Percentiles rank a stretch among this genome's conserved stretches.
Conservation (phyloP, 2,797 vertebrate species). For the Lophotriccus pileatus region DNA sequence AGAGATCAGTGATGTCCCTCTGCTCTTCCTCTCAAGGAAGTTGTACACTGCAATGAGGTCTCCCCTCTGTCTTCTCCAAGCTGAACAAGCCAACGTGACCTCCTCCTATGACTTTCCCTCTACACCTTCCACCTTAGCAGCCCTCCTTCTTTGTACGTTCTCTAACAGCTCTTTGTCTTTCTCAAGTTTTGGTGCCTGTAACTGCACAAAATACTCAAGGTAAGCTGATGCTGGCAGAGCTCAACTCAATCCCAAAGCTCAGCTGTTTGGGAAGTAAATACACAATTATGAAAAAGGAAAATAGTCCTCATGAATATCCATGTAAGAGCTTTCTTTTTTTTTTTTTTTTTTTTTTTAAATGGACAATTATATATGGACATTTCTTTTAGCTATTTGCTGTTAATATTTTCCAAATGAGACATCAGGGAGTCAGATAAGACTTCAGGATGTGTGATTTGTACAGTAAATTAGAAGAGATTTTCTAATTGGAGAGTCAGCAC, state of each 20-base stretch:
- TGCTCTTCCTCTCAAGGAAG: not conserved
- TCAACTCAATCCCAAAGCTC: not conserved
- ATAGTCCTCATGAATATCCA: not conserved
- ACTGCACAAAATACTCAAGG: too few relatives aligned
- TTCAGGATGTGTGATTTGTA: not conserved
- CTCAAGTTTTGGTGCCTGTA: not conserved
- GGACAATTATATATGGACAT: not conserved
- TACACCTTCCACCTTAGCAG: not conserved
- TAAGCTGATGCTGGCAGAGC: not conserved
- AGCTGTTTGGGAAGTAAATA: not conserved
- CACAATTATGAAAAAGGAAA: not conserved
- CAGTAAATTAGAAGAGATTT: not conserved
- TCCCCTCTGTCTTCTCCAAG: not conserved
- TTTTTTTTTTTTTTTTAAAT: not conserved
- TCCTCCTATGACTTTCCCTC: rapidly evolving
- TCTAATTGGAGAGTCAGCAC: not conserved
- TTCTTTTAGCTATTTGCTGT: not conserved
- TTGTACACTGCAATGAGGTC: rapidly evolving
- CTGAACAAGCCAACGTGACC: not conserved
- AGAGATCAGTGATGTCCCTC: not conserved
- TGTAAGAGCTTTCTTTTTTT: too few relatives aligned
- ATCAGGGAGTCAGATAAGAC: not conserved
- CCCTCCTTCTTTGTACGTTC: not conserved
- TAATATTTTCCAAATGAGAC: not conserved
- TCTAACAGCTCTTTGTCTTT: not conserved